Evolutionary conservation across 1,140 invertebrate species (phyloP).

Genomic region (Procambarus clarkii): DNA sequence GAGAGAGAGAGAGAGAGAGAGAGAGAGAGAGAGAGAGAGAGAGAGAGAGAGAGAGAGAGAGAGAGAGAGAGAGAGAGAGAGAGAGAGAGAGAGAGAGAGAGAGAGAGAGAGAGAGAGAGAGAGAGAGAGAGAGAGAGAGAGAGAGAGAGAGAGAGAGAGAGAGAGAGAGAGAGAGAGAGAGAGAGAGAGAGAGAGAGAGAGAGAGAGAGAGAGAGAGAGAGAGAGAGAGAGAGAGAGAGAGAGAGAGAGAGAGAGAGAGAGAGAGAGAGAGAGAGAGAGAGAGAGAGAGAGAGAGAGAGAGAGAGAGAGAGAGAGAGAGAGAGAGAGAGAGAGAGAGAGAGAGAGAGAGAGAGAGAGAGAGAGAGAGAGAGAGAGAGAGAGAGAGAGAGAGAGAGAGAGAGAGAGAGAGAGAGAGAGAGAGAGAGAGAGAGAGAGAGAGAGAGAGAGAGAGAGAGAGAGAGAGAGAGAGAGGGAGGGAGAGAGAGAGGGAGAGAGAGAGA

Average conservation of each 20-base stretch:
- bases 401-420: conserved; percentile 13
- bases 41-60: too few relatives aligned
- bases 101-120: too few relatives aligned
- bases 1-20: too few relatives aligned
- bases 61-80: too few relatives aligned
- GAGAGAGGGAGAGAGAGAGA: conserved; percentile 36
- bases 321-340: not conserved
- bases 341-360: conserved; percentile 41
- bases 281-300: not conserved
- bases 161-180: too few relatives aligned
- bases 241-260: not conserved
- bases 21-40: too few relatives aligned
- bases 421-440: not conserved
- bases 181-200: too few relatives aligned
- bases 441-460: conserved; percentile 6
- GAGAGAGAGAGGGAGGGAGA: conserved; percentile 44
- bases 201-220: not conserved
- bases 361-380: conserved; percentile 41
- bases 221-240: not conserved
- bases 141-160: too few relatives aligned
- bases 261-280: not conserved
- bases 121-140: too few relatives aligned
- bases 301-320: not conserved
- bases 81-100: too few relatives aligned
- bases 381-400: conserved; percentile 34